Evolutionary conservation across 2,113 vertebrate genomes (phyloP), one percentile per base, ranked within the genome.

Genomic region (Nyctibius bracteatus): DNA sequence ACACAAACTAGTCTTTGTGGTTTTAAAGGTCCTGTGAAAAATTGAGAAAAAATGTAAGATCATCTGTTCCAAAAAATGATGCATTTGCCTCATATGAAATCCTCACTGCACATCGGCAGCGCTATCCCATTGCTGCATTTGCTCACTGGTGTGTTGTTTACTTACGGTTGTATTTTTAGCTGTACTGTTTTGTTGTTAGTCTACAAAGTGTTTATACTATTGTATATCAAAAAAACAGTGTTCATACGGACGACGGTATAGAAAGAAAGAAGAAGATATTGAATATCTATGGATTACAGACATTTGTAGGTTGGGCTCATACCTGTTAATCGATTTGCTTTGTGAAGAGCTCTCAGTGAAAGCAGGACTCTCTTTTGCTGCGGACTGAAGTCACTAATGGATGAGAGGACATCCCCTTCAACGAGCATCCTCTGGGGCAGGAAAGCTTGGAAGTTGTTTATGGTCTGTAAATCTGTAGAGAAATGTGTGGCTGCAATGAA

Each of bases 401-500:
- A 44, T 11, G 97, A 94, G n/a, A 23, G 41, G 31, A 28, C 43
- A 59, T 98, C 98, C 11, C 13, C 41, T 43, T 78, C 52, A 46
- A 44, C 6, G 4, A 98, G 97, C 21, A 97, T 74, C 68, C 96
- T 95, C 12, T 81, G 94, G 4, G 98, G 98, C 62, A 98, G 84
- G n/a, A 75, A 92, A 46, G 11, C 16, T 73, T 98, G 98, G 39
- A 98, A 98, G 2, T 8, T 1, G 27, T 90, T 27, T 39, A 44
- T 47, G 23, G 10, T 94, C 0, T 6, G 67, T 5, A 97, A 80
- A 37, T 97, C 94, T 27, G 98, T 98, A 22, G 44, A 57, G 68
- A 98, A 96, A 46, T 31, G 41, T 4, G 80, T 55, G 25, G 94
- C 96, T 13, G 65, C 98, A 89, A 98, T 71, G 82, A 98, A 98